phyloP scores from a whole-genome alignment of 1,140 invertebrate genomes.

The Drosophila ficusphila region DNA sequence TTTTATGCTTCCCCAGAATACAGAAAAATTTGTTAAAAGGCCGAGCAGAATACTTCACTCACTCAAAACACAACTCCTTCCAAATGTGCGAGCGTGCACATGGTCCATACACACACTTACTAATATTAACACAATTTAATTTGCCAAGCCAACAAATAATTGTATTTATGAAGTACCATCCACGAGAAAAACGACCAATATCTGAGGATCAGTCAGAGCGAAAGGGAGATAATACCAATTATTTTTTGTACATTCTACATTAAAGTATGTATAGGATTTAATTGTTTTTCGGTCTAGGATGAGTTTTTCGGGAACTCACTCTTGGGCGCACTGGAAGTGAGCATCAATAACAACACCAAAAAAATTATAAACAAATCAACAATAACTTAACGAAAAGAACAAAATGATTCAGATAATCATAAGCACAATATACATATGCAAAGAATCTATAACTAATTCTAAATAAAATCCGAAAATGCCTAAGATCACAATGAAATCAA shows the following conservation, averaged over 20 bases:
- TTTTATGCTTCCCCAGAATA: constrained; percentile 7
- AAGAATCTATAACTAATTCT: constrained; percentile 34
- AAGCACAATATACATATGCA: constrained; percentile 65
- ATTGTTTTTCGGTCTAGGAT: constrained; percentile 6
- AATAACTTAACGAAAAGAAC: constrained; percentile 37
- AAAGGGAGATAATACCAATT: constrained; percentile 50
- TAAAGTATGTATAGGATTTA: constrained; percentile 10
- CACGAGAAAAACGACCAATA: constrained; percentile 68
- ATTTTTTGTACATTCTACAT: constrained; percentile 61
- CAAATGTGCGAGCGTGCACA: constrained; percentile 56
- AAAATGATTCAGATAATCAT: constrained; percentile 73
- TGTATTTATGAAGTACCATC: constrained; percentile 67
- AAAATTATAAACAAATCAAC: constrained; percentile 11
- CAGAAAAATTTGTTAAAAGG: not conserved
- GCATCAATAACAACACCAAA: constrained; percentile 35
- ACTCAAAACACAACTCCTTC: constrained; percentile 58
- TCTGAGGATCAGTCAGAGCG: constrained; percentile 15
- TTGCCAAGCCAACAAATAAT: constrained; percentile 58
- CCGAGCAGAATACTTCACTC: constrained; percentile 11
- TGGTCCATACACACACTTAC: constrained; percentile 52
- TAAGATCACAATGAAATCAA: constrained; percentile 51
- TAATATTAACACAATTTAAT: constrained; percentile 46
- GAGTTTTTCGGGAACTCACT: constrained; percentile 1
- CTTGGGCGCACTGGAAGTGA: not conserved
- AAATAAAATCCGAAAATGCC: constrained; percentile 28